Conservation (phyloP, 2,888 invertebrate species). For the Xanthia togata region DNA sequence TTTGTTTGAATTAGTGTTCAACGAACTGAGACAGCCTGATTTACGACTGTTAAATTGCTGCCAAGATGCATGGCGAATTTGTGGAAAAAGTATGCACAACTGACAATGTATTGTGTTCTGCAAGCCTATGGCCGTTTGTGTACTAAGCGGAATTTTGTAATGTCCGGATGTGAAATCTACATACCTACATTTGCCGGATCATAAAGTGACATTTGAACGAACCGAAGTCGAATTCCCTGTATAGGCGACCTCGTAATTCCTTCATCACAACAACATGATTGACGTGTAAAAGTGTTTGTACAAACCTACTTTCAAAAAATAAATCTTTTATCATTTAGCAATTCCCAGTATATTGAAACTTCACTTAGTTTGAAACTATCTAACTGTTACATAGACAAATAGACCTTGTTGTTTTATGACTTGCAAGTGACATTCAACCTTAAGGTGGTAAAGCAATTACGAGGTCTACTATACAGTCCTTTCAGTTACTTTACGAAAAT, state of each 20-base stretch:
- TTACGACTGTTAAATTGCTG: constrained; percentile 69
- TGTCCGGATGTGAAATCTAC: background rate
- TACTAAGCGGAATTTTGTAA: background rate
- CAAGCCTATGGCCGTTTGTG: background rate
- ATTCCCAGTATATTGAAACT: background rate
- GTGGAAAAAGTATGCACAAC: constrained; percentile 41
- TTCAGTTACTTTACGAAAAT: too few species aligned
- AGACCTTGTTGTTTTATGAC: background rate
- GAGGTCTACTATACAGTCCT: background rate
- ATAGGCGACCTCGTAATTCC: background rate
- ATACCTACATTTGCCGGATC: background rate
- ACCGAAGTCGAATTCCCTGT: background rate
- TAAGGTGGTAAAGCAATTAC: background rate
- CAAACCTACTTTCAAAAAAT: too few species aligned
- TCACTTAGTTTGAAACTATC: too few species aligned
- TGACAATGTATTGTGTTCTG: constrained; percentile 30
- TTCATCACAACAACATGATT: background rate
- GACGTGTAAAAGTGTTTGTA: too few species aligned
- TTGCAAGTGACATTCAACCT: background rate
- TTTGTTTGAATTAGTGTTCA: constrained; percentile 79
- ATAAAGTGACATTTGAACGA: background rate
- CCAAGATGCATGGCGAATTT: constrained; percentile 56
- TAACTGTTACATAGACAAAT: background rate
- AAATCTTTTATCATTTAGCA: too few species aligned
- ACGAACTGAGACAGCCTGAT: constrained; percentile 76